A percentile compares a stretch with the other conserved stretches of the same genome.
Evolutionary conservation across 2,113 vertebrate species (phyloP).

Genomic region (Sturnus vulgaris): DNA sequence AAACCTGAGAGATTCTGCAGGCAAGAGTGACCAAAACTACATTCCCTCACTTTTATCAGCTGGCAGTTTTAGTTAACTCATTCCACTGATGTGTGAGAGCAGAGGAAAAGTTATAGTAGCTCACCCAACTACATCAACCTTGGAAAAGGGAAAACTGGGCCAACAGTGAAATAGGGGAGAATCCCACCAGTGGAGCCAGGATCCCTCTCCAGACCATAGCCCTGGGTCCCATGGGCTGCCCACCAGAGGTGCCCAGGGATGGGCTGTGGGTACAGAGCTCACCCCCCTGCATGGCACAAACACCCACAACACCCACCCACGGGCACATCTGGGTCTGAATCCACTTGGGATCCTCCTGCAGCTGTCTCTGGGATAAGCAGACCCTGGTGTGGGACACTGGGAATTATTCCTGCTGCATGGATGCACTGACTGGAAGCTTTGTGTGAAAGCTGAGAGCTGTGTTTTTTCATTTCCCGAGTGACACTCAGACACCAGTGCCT

Average conservation of each 20-base stretch:
- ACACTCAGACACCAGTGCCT: fast-evolving
- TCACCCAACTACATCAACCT: neutral
- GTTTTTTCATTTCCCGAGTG: neutral
- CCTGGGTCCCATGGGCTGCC: fast-evolving
- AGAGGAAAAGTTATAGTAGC: fast-evolving
- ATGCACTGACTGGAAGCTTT: fast-evolving
- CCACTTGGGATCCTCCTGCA: fast-evolving
- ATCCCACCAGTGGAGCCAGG: fast-evolving
- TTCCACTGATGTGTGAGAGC: neutral
- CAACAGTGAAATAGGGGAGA: fast-evolving
- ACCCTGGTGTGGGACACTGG: fast-evolving
- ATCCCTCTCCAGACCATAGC: fast-evolving
- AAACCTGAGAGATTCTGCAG: neutral
- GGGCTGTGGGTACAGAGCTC: fast-evolving
- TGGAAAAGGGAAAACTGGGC: neutral
- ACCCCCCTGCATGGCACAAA: fast-evolving
- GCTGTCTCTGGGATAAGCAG: neutral
- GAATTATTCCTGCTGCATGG: fast-evolving
- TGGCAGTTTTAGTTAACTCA: neutral
- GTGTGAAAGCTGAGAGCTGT: neutral
- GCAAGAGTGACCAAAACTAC: neutral
- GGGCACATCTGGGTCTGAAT: fast-evolving
- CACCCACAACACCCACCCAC: fast-evolving
- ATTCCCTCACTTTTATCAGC: fast-evolving
- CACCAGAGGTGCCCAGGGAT: fast-evolving